Base-by-base conservation (phyloP, 1,140 invertebrate genomes). In the Gonioctena quinquepunctata region DNA sequence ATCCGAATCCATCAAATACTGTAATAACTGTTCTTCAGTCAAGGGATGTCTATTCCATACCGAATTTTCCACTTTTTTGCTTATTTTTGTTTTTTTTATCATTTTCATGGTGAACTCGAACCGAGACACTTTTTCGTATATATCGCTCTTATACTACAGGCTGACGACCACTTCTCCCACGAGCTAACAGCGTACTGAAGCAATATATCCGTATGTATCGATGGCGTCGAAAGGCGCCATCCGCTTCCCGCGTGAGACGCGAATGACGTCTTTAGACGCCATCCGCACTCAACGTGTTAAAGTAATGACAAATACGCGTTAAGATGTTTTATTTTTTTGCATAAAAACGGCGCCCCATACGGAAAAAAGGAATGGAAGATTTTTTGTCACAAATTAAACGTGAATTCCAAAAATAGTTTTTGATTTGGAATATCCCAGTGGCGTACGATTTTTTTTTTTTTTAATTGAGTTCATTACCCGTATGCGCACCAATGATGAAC, bases 261-360 rank as follows among this genome's bases (percentile, higher is more conserved):
- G 2, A n/a, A 59, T 59, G 56, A 21, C 1, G 22, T 26, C 57
- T 60, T 60, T 60, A 60, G 57, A 23, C 23, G 57, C 7, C 57
- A 60, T 60, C 22, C 19, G 57, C 57, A 60, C 57, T 60, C 21
- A 60, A 60, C 16, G 57, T 19, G 57, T 60, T 60, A 60, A 60
- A 13, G 27, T n/a, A n/a, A n/a, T n/a, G n/a, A n/a, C n/a, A n/a
- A n/a, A n/a, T n/a, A n/a, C n/a, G n/a, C n/a, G n/a, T n/a, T n/a
- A n/a, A n/a, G n/a, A n/a, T n/a, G n/a, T n/a, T n/a, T n/a, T n/a
- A n/a, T n/a, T n/a, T n/a, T n/a, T n/a, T n/a, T n/a, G n/a, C n/a
- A n/a, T n/a, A n/a, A n/a, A n/a, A n/a, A n/a, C n/a, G n/a, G n/a
- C n/a, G n/a, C n/a, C n/a, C n/a, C n/a, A n/a, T n/a, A n/a, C n/a